Base-by-base conservation (phyloP, 2,888 invertebrate species). In the Netelia melanura region DNA sequence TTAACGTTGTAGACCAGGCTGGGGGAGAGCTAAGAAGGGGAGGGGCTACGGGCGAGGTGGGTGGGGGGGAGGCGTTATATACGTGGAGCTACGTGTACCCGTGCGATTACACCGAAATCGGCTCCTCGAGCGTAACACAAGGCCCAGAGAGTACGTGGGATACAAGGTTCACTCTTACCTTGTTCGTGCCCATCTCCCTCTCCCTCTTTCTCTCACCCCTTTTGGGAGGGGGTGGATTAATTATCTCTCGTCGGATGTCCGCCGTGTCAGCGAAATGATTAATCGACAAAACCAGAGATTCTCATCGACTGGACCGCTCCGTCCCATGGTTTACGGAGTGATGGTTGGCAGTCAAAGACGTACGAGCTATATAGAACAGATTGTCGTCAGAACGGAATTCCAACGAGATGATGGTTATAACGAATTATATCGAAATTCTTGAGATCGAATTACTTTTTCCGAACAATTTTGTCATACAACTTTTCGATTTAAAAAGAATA, bases 211-310 rank as follows among this genome's bases (percentile, higher is more conserved):
- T 25, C 25, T 25, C 21, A 9, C 43, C 17, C 64, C 17, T 17
- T 64, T 21, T 64, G 3, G 48, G 38, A 68, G 14, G 79, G 17
- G 78, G 62, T 58, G 74, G 81, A 84, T 84, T 84, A 84, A 84
- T 84, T 84, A 80, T 84, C 80, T 65, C 61, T 62, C 25, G 72
- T 76, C 84, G 84, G 76, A 84, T 72, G 79, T 84, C 84, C 80
- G 76, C 61, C 58, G 71, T 76, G 84, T 80, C 80, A 76, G 76
- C 76, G 52, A 76, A 76, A 76, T 84, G 84, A 80, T 84, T 84
- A 80, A 84, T 84, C 84, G 75, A 52, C 38, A 70, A 77, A 80
- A 21, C 38, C 56, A 17, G 21, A 61, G 72, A 43, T 82, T 56
- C 48, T 71, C 67, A 65, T 23, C 72, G 44, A 68, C 17, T 14